Evolutionary conservation across 2,797 vertebrate species (phyloP).

Genomic region (Semaprochilodus insignis): DNA sequence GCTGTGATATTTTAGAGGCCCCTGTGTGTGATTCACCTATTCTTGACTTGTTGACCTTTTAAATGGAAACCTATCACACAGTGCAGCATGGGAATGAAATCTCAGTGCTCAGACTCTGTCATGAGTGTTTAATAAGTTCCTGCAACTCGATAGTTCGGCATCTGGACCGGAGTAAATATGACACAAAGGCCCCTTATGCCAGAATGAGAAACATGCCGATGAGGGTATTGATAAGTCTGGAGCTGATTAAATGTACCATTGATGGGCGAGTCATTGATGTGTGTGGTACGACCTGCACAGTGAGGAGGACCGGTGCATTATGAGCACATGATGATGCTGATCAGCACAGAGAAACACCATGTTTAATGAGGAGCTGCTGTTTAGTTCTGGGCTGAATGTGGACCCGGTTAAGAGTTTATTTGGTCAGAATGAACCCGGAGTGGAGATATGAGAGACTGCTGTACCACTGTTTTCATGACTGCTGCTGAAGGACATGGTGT

Average conservation of each 20-base stretch:
- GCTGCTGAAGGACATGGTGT: no score
- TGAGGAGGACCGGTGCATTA: background rate
- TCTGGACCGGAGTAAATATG: constrained; percentile 58
- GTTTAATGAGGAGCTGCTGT: no score
- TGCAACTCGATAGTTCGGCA: constrained; percentile 66
- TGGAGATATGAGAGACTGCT: no score
- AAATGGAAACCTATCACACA: constrained; percentile 31
- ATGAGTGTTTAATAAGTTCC: constrained; percentile 64
- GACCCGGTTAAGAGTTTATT: no score
- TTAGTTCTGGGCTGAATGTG: background rate
- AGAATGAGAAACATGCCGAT: constrained; percentile 36
- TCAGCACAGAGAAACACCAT: background rate
- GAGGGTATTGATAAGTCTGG: constrained; percentile 46
- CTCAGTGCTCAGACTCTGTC: constrained; percentile 47
- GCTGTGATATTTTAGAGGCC: constrained; percentile 49
- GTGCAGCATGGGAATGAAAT: constrained; percentile 51
- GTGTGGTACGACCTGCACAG: background rate
- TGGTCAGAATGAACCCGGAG: no score
- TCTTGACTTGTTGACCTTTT: constrained; percentile 61
- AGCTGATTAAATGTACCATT: constrained; percentile 40
- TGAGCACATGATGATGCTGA: background rate
- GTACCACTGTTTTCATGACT: no score
- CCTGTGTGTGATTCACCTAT: constrained; percentile 57
- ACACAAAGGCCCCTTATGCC: constrained; percentile 68
- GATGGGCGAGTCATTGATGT: background rate